Percentiles rank a stretch among this genome's conserved stretches.
Evolutionary conservation across 2,888 invertebrate species (phyloP).

Genomic region (Agonum fuliginosum): DNA sequence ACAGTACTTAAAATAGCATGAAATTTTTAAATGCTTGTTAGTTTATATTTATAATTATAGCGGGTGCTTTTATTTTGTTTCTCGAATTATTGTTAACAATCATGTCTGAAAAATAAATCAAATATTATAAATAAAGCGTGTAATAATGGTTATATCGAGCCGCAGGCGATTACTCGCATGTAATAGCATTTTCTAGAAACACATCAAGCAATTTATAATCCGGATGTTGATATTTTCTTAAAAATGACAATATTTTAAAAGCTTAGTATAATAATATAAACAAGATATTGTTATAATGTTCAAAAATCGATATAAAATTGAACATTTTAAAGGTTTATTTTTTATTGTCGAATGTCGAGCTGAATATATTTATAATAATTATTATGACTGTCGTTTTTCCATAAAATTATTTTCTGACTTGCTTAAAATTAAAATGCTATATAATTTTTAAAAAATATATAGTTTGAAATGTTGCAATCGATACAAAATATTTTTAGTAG

Average conservation of each 20-base stretch:
- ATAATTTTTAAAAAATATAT: too few species aligned
- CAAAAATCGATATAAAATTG: background rate
- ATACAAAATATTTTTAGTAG: background rate
- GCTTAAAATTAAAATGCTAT: background rate
- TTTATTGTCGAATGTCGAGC: conserved; percentile 9
- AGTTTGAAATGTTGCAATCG: too few species aligned
- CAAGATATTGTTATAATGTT: background rate
- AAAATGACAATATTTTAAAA: background rate
- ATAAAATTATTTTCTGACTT: too few species aligned
- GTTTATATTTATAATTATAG: background rate
- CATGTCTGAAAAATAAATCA: too few species aligned
- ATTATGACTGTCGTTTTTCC: background rate
- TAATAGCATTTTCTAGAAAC: too few species aligned
- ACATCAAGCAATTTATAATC: too few species aligned
- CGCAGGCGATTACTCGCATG: too few species aligned
- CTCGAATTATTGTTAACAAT: background rate
- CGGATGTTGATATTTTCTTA: too few species aligned
- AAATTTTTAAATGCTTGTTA: background rate
- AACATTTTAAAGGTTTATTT: conserved; percentile 4
- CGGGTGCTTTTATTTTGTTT: background rate
- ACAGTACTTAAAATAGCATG: background rate
- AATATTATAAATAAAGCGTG: too few species aligned
- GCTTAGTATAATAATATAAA: background rate
- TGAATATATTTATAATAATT: background rate
- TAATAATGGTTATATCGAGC: too few species aligned